phyloP scores from a whole-genome alignment of 1,140 invertebrate genomes.

The Drosophila pachea region DNA sequence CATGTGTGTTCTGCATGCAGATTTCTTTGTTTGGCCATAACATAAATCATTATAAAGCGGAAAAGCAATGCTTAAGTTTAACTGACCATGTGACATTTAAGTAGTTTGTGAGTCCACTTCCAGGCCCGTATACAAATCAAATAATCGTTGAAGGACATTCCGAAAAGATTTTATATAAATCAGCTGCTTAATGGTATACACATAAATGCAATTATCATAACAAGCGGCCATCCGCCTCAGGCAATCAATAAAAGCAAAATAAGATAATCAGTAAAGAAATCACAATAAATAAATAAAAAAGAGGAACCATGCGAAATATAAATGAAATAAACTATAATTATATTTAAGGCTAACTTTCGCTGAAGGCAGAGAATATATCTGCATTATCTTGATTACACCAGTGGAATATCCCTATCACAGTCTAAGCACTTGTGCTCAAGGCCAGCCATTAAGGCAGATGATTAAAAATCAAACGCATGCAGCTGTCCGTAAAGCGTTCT shows the following conservation, averaged over 20 bases:
- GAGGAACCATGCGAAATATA: no score
- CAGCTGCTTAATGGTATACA: conserved; percentile 35
- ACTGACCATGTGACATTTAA: conserved; percentile 73
- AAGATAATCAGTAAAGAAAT: no score
- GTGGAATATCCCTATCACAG: no score
- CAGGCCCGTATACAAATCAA: conserved; percentile 41
- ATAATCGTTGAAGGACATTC: conserved; percentile 38
- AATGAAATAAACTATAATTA: no score
- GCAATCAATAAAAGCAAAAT: no score
- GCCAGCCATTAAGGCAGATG: neutral
- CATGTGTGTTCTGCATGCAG: conserved; percentile 27
- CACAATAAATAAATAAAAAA: no score
- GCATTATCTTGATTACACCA: no score
- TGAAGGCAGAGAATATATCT: no score
- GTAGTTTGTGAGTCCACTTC: conserved; percentile 42
- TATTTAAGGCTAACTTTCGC: no score
- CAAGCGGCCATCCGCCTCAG: neutral
- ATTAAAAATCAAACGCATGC: neutral
- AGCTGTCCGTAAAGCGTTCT: conserved; percentile 5
- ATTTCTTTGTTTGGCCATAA: conserved; percentile 39
- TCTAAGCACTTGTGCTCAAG: neutral
- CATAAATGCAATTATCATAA: conserved; percentile 25
- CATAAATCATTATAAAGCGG: conserved; percentile 59
- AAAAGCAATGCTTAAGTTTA: conserved; percentile 69
- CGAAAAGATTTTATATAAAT: conserved; percentile 30